Evolutionary conservation across 2,113 vertebrate species (phyloP).

Genomic region (Charina bottae): DNA sequence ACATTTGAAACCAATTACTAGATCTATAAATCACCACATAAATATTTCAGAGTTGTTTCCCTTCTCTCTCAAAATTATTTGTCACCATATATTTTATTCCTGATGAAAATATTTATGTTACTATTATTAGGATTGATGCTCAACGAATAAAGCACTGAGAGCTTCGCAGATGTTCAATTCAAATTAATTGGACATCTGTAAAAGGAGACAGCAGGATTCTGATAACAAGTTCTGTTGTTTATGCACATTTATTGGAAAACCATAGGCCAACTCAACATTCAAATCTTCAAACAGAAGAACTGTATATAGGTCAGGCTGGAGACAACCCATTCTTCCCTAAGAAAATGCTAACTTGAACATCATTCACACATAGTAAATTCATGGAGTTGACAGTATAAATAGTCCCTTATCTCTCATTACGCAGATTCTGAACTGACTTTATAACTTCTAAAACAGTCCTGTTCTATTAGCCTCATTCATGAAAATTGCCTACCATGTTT

Average conservation of each 20-base stretch:
- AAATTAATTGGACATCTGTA: neutral
- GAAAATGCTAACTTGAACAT: neutral
- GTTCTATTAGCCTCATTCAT: neutral
- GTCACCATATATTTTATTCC: neutral
- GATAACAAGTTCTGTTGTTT: neutral
- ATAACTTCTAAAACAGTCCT: neutral
- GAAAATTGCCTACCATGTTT: neutral
- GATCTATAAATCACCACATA: neutral
- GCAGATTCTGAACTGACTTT: neutral
- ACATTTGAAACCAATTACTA: neutral
- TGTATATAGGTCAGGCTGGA: neutral
- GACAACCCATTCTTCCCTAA: neutral
- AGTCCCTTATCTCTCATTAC: neutral
- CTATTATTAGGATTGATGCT: neutral
- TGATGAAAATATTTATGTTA: neutral
- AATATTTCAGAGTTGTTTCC: neutral
- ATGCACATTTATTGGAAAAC: neutral
- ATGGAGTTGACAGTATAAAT: neutral
- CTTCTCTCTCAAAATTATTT: neutral
- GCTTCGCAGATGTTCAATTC: conserved; percentile 6
- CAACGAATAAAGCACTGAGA: neutral
- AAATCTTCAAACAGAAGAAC: neutral
- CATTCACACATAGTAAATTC: neutral
- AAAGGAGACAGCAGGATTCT: neutral
- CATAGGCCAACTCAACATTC: neutral